Base-by-base conservation (phyloP, 2,888 invertebrate species). In the Troilus luridus region DNA sequence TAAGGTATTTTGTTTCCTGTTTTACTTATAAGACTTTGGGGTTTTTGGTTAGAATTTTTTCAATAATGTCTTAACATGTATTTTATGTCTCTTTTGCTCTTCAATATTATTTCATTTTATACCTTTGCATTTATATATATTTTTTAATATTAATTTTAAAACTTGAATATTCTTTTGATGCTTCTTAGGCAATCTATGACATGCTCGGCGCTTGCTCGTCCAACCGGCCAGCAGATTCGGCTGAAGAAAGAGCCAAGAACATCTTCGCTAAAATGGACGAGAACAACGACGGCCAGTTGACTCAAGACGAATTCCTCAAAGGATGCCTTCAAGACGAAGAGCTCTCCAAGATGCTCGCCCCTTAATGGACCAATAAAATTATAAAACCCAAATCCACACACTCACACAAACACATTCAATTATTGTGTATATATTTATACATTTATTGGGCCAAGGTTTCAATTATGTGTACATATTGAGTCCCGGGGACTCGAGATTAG, bases 231-330 rank as follows among this genome's bases (percentile, higher is more conserved):
- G 98, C 98, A 77, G 98, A 98, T 94, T 98, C 98, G 41, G 99
- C 99, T 59, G 98, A 99, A 94, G 99, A 99, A 94, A 96, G 99
- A 93, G 99, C 99, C 93, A 98, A 98, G 95, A 99, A 99, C 95
- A 99, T 99, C 94, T 99, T 99, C 95, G 98, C 98, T 92, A 99
- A 99, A 95, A 99, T 99, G 99, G 99, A 99, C 94, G 98, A 98
- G 94, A 99, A 99, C 96, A 98, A 98, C 95, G 99, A 99, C 95
- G 99, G 99, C 92, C 98, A 99, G 94, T 96, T 99, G 94, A 98
- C 98, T 93, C 98, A 99, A 95, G 98, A 99, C 93, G 99, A 99
- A 95, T 99, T 99, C 95, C 96, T 99, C 92, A 98, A 99, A 95
- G 99, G 99, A 92, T 99, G 99, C 94, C 96, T 99, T 94, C 98